Evolutionary conservation across 2,888 invertebrate species (phyloP), one percentile per base, ranked within the genome.

Genomic region (Mimas tiliae): DNA sequence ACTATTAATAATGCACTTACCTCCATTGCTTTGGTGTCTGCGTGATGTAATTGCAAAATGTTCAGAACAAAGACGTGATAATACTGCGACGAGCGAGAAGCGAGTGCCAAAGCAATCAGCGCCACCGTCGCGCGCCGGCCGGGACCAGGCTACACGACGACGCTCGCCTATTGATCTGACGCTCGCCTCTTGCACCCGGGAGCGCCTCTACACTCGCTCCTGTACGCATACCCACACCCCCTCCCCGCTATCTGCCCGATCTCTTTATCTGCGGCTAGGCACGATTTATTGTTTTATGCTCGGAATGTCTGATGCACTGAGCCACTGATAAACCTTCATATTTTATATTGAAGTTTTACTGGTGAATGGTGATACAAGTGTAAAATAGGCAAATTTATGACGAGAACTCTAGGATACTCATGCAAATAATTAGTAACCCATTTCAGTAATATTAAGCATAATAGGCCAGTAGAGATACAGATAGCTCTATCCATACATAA

Each of bases 201-300:
- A 80, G 74, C 78, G 75, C 73, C 76, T 72, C 77, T 71, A 73
- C 70, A 74, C 77, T 80, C 80, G 72, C 79, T 84, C 81, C 81
- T 81, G 81, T 81, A 81, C 84, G 82, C 80, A 82, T 75, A 74
- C 77, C 73, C 79, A 79, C 76, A 77, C 79, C 75, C 72, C 75
- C 69, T 75, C 79, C 71, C 74, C 71, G 69, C 69, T 70, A 69
- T 62, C 62, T 68, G 64, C 74, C 67, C 72, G 72, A 74, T 72
- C 74, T 74, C 77, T 85, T 81, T 85, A 86, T 86, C 87, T 85
- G 84, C 80, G 84, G 83, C 83, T 83, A 84, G 82, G 79, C 80
- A 82, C 85, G 83, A 90, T 90, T 89, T 91, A 90, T 90, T 81
- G 74, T 85, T 79, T 84, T 87, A 89, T 86, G 89, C 87, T 85